Percentiles rank a stretch among this genome's conserved stretches.
These are phyloP conservation scores for Xestia xanthographa DNA, from an alignment of 2,888 invertebrate genomes.

Conservation along the genomic window DNA sequence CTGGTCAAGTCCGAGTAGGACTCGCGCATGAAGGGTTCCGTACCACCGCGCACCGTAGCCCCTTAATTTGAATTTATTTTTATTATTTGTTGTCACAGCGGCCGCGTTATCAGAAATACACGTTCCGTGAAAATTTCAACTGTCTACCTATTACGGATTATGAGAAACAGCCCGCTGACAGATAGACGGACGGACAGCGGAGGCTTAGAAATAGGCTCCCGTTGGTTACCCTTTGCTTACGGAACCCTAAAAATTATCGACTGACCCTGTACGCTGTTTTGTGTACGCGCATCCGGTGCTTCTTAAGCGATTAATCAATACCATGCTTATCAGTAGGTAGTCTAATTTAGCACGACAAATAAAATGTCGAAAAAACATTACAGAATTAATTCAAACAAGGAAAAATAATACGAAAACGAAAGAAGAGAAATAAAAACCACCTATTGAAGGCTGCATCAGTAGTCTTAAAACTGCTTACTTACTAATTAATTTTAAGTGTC, in stretches of 20 bases:
- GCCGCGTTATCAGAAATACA: too few relatives aligned
- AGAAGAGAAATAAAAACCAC: not conserved
- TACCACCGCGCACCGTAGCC: too few relatives aligned
- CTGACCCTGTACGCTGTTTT: not conserved
- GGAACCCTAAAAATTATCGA: not conserved
- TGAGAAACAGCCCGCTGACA: too few relatives aligned
- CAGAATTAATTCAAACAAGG: not conserved
- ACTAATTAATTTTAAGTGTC: not conserved
- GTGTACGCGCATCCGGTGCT: conserved; percentile 13
- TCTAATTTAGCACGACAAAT: not conserved
- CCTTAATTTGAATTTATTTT: too few relatives aligned
- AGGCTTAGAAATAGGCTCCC: too few relatives aligned
- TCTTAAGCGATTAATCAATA: conserved; percentile 3
- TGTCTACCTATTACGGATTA: too few relatives aligned
- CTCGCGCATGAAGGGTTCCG: too few relatives aligned
- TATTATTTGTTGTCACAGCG: too few relatives aligned
- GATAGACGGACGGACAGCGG: too few relatives aligned
- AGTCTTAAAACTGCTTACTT: not conserved
- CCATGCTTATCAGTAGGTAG: conserved; percentile 6
- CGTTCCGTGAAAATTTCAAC: too few relatives aligned
- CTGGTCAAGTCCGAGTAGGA: too few relatives aligned
- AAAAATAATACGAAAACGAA: conserved; percentile 4
- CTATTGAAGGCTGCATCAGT: not conserved
- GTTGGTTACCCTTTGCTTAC: too few relatives aligned
- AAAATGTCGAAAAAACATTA: not conserved